Conservation (phyloP, 2,888 invertebrate genomes). For the Dicranocentrus wangi region DNA sequence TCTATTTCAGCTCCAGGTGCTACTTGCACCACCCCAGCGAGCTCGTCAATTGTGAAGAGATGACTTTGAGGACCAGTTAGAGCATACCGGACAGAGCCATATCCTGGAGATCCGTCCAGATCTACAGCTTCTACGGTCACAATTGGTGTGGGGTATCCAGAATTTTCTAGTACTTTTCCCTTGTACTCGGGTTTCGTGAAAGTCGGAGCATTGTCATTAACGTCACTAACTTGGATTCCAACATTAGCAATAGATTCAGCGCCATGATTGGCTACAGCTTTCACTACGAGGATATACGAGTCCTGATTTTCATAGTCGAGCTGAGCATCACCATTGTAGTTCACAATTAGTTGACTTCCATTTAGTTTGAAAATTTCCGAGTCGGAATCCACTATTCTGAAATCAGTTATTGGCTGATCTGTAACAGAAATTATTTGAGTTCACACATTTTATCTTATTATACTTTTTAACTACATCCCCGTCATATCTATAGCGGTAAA, state of each 20-base stretch:
- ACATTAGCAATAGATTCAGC: constrained; percentile 82
- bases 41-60: constrained; percentile 82
- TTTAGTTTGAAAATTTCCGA: constrained; percentile 69
- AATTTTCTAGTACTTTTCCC: constrained; percentile 83
- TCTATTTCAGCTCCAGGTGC: constrained; percentile 80
- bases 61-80: constrained; percentile 84
- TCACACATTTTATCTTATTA: not conserved
- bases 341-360: constrained; percentile 67
- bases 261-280: constrained; percentile 88
- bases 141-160: constrained; percentile 81
- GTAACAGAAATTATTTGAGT: constrained; percentile 2
- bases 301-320: constrained; percentile 88
- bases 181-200: constrained; percentile 80
- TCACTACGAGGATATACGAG: constrained; percentile 85
- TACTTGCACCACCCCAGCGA: constrained; percentile 82
- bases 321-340: constrained; percentile 64
- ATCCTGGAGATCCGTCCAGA: constrained; percentile 77
- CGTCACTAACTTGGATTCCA: constrained; percentile 82
- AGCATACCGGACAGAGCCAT: constrained; percentile 82
- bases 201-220: constrained; percentile 85
- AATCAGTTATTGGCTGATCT: constrained; percentile 62
- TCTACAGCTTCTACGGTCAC: constrained; percentile 83
- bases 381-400: constrained; percentile 65
- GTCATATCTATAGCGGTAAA: too few species aligned
- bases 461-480: not conserved